Evolutionary conservation across 2,888 invertebrate species (phyloP), one percentile per base, ranked within the genome.

Genomic region (Xestia ashworthii): DNA sequence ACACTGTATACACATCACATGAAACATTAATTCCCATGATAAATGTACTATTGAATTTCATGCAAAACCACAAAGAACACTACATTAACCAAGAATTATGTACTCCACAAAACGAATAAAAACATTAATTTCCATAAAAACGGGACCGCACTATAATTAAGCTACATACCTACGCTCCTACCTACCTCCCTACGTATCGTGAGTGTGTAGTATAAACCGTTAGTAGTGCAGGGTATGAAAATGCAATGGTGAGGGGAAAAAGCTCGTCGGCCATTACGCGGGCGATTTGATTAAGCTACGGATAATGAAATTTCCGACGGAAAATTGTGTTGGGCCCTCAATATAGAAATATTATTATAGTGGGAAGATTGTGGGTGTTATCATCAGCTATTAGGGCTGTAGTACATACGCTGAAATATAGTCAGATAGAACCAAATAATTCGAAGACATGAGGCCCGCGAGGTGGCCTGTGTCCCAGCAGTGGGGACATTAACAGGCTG

Each of bases 271-370:
- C 90, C 89, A 94, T 94, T 94, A 93, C 93, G 91, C 91, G 92
- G 90, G 91, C 93, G 93, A 95, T 94, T 95, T 94, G 93, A 93
- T 93, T 94, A 94, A 94, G 94, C 93, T 86, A 80, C 85, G 92
- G 93, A 94, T 95, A 94, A 95, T 95, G 93, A 93, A 95, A 94
- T 94, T 94, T 92, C 88, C 87, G 62, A 78, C 86, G 84, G 85
- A 88, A 90, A 88, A 89, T 87, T 88, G 87, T 81, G 72, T 85
- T 55, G 38, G 48, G 65, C 58, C 71, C 25, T 74, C 74, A 41
- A 81, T 82, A 82, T 72, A 84, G 75, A 62, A 62, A 74, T 74
- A 69, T 81, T 82, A 67, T 74, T n/a, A 71, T 83, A 67, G 71
- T 78, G 25, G 25, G 71, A 48, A 78, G 60, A 62, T 82, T 62